Base-by-base conservation (phyloP, 2,113 vertebrate genomes). In the Corythornis cristatus region DNA sequence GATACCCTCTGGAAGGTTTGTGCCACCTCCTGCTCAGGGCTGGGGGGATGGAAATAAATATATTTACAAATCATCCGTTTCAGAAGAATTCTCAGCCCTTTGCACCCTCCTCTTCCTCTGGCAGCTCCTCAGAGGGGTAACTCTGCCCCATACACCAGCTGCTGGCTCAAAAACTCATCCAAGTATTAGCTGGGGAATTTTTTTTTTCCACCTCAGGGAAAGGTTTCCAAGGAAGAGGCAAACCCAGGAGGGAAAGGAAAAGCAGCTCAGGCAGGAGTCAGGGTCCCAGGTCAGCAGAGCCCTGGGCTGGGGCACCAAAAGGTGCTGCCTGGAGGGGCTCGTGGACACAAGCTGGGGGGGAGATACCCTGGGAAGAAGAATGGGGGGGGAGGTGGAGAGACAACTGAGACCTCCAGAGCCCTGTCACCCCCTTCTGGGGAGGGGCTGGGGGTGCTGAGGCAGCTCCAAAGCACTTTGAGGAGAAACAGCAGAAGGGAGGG, bases 211-310 rank as follows among this genome's bases (percentile, higher is more conserved):
- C 29, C 28, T 68, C 93, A 51, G 57, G 35, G 66, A 64, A 90
- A 94, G 62, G 54, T 53, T 96, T 83, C 58, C 72, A 84, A 75
- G 65, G 35, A 94, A 91, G 48, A 86, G 68, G 35, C 74, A 61
- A 86, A 82, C 3, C 33, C 40, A 73, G 50, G 60, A 89, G 50
- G 33, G 23, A 14, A 57, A 35, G 17, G 23, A 50, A 50, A 50
- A 23, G 23, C 15, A 23, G 20, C 14, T 14, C 29, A 43, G 9
- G 7, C 16, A 40, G 74, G 45, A 60, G 29, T 7, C 8, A 14
- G 20, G 9, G 15, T 45, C 57, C 54, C 67, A 29, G 53, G 23
- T 28, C 8, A 12, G 3, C 5, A 12, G 28, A 81, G 12, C 22
- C 15, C 28, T 0, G 0, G 48, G 48, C 17, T 48, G 42, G 33